Percentiles rank a stretch among this genome's conserved stretches.
These are phyloP conservation scores for Mycogona germanica DNA, from an alignment of 2,888 invertebrate genomes.

Conservation along the genomic window DNA sequence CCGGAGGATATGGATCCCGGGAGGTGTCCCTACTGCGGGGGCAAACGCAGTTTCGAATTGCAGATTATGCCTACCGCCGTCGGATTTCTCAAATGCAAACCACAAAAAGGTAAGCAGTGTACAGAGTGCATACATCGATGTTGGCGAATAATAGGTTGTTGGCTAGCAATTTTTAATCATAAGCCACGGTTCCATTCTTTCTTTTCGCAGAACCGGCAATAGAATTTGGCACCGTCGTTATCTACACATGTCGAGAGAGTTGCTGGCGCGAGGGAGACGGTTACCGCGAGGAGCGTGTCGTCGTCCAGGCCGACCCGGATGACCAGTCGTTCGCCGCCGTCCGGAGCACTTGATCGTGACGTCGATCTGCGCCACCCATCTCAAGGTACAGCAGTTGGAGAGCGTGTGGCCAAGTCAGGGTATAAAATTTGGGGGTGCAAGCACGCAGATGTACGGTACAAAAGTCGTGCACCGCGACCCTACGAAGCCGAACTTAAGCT, in stretches of 20 bases:
- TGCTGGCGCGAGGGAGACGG: conserved; percentile 65
- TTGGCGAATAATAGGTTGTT: background rate
- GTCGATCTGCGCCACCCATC: no score
- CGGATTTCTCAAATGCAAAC: no score
- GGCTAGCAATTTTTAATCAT: background rate
- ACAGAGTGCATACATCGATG: no score
- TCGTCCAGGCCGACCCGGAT: conserved; percentile 56
- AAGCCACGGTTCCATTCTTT: no score
- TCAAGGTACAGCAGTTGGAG: no score
- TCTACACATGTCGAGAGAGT: conserved; percentile 70
- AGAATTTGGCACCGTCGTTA: conserved; percentile 75
- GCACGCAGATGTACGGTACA: no score
- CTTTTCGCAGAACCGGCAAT: conserved; percentile 36
- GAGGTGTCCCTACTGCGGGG: conserved; percentile 54
- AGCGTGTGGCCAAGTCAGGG: no score
- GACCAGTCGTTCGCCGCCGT: conserved; percentile 2
- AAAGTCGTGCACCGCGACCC: no score
- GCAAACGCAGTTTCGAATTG: conserved; percentile 60
- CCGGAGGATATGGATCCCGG: conserved; percentile 18
- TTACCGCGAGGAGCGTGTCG: conserved; percentile 53
- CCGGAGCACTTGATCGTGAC: no score
- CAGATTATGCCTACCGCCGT: conserved; percentile 73
- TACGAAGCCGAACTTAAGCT: no score
- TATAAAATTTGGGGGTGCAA: no score
- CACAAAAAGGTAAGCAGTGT: no score